These are phyloP conservation scores for Lasioglossum pauxillum DNA, from an alignment of 2,888 invertebrate genomes.

Conservation along the genomic window DNA sequence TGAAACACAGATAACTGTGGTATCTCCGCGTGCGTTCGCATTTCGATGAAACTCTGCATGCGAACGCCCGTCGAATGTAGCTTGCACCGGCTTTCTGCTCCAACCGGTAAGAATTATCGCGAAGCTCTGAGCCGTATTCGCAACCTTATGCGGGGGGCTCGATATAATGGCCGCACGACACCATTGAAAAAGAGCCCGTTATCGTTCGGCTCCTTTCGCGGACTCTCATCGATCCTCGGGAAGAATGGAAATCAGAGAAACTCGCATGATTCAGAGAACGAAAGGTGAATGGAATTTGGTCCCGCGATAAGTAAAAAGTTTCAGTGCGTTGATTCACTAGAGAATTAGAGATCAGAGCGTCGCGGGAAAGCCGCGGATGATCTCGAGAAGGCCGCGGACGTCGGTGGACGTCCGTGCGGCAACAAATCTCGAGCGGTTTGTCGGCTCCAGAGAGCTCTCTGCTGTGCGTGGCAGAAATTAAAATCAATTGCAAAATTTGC, in stretches of 20 bases:
- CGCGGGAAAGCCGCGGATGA: no score
- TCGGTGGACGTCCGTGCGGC: no score
- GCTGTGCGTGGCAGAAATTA: no score
- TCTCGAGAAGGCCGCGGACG: no score
- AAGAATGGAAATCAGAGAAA: background rate
- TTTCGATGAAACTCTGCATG: constrained; percentile 2
- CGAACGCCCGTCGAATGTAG: constrained; percentile 9
- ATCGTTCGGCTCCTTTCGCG: constrained; percentile 16
- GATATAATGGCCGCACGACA: constrained; percentile 5
- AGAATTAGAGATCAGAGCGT: no score
- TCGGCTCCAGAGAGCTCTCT: no score
- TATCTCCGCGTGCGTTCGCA: background rate
- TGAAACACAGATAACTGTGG: background rate
- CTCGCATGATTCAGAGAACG: background rate
- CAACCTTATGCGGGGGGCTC: constrained; percentile 6
- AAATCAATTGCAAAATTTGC: no score
- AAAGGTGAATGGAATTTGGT: background rate
- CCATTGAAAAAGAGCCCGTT: constrained; percentile 26
- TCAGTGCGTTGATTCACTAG: background rate
- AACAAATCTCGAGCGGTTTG: no score
- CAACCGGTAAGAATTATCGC: constrained; percentile 4
- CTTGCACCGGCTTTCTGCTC: background rate
- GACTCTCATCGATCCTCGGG: background rate
- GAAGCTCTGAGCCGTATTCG: constrained; percentile 7
- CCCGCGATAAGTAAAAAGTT: background rate